Conservation (phyloP, 2,797 vertebrate genomes). For the Siniperca obscura region DNA sequence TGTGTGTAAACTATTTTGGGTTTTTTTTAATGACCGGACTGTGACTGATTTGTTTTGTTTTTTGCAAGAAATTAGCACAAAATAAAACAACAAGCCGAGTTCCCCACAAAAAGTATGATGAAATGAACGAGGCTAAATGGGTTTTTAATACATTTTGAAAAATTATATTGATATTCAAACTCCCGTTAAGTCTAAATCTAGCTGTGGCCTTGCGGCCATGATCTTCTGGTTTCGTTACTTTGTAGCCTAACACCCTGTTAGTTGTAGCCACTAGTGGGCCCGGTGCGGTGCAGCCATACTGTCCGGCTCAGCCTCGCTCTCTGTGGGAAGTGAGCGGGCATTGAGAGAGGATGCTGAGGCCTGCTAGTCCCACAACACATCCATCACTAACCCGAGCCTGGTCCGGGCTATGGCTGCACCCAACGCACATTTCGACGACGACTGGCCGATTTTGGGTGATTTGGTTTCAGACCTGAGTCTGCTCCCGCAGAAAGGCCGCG, state of each 20-base stretch:
- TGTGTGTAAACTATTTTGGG: not conserved
- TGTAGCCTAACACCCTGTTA: not conserved
- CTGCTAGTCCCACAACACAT: conserved; percentile 44
- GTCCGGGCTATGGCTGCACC: conserved; percentile 81
- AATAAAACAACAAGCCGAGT: not conserved
- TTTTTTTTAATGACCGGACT: not conserved
- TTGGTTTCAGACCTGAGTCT: conserved; percentile 60
- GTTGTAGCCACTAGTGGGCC: conserved; percentile 52
- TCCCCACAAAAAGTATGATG: not conserved
- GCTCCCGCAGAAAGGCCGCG: conserved; percentile 65
- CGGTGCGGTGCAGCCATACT: conserved; percentile 34
- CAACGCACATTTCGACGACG: conserved; percentile 83
- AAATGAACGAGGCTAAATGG: not conserved
- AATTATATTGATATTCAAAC: not conserved
- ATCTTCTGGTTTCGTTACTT: fast-evolving
- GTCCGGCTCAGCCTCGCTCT: conserved; percentile 33
- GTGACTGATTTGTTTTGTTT: not conserved
- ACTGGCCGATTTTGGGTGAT: conserved; percentile 87
- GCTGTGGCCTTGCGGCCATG: too few relatives aligned
- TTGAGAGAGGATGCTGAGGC: conserved; percentile 73
- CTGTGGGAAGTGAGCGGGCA: conserved; percentile 33
- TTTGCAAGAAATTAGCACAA: not conserved
- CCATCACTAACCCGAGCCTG: conserved; percentile 51
- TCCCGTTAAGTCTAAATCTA: fast-evolving
- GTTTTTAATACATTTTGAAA: not conserved